Evolutionary conservation across 2,113 vertebrate species (phyloP), one percentile per base, ranked within the genome.

Genomic region (Antennarius striatus): DNA sequence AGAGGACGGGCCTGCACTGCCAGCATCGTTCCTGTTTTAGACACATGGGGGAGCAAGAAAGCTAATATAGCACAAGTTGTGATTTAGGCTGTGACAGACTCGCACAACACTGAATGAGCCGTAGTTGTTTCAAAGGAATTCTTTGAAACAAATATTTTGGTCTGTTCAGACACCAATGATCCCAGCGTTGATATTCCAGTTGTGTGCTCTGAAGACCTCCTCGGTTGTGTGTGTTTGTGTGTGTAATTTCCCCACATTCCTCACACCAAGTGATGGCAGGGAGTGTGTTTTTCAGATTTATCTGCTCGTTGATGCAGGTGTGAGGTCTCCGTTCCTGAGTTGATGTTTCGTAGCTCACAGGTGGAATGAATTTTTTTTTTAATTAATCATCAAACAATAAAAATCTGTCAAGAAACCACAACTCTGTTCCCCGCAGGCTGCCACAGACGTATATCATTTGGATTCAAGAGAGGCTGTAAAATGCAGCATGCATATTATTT

Each of bases 31-130:
- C 82, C 15, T 16, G 29, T 70, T 83, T 16, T 43, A 47, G 69
- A 75, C 83, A 81, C 77, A 65, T 0, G 88, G 75, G 83, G 86
- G 86, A 50, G 85, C 83, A 56, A 82, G 46, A 15, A 68, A 45
- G 61, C 67, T 60, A 45, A 43, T 1, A 6, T 17, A 52, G 13
- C 43, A 6, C 56, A 57, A 51, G 17, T 2, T 36, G 32, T 6
- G 32, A 3, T 12, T 13, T 11, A 54, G 15, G 36, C 10, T 5
- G 45, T 12, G 3, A 14, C 28, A n/a, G 43, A 29, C 12, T 16
- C 10, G n/a, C 3, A 54, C 11, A 4, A 5, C 12, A 6, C 49
- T 17, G n/a, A 50, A 16, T 48, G 53, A 40, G 50, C 9, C n/a
- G 3, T n/a, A 13, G 17, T 22, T 51, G 8, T 54, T 39, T 13